Percentiles rank a stretch among this genome's conserved stretches.
Conservation (phyloP, 1,140 invertebrate species). For the Ceratina japonica region DNA sequence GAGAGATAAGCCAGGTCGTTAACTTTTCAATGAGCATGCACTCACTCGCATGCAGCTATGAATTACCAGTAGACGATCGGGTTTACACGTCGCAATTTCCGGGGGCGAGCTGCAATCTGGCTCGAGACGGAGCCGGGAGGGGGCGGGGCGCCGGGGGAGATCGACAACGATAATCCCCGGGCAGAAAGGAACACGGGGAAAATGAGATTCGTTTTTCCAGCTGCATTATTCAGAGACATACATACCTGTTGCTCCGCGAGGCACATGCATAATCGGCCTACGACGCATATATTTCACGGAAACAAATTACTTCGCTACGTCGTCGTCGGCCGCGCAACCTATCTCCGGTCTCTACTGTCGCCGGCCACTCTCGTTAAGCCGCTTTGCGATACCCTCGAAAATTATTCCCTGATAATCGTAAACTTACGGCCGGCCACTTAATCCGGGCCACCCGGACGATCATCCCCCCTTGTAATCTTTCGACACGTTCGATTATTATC, state of each 20-base stretch:
- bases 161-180: background rate
- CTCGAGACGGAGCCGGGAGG: too few relatives aligned
- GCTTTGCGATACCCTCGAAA: conserved; percentile 29
- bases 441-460: background rate
- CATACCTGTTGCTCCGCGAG: conserved; percentile 41
- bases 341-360: background rate
- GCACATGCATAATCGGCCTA: conserved; percentile 44
- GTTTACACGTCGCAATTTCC: background rate
- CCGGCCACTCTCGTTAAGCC: background rate
- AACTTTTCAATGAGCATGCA: background rate
- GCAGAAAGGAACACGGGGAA: background rate
- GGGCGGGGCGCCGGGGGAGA: background rate
- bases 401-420: conserved; percentile 19
- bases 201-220: conserved; percentile 27
- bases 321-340: background rate
- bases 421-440: conserved; percentile 13
- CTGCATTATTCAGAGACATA: conserved; percentile 17
- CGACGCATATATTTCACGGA: conserved; percentile 34
- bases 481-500: too few relatives aligned
- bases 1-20: background rate
- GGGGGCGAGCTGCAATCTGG: background rate
- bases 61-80: background rate
- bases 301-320: conserved; percentile 32
- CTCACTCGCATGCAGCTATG: background rate
- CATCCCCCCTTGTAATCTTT: too few relatives aligned